phyloP scores from a whole-genome alignment of 2,888 invertebrate genomes.

The Asteroscopus sphinx region DNA sequence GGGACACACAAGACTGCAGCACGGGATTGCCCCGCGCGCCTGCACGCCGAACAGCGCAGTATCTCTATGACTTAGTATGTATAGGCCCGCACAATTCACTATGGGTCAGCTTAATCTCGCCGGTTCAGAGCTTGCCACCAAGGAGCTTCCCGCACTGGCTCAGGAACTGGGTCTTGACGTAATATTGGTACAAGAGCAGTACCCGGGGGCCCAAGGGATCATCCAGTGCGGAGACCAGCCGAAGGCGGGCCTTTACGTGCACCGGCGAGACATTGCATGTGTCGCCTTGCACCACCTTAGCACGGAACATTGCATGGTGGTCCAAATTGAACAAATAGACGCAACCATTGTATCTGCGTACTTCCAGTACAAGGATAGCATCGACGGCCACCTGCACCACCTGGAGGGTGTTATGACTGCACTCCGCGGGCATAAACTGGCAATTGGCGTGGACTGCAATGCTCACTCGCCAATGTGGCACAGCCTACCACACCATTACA shows the following conservation, averaged over 20 bases:
- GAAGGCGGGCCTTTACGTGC: accelerated
- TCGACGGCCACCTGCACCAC: conserved; percentile 21
- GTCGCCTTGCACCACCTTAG: too few relatives aligned
- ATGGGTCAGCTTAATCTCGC: conserved; percentile 53
- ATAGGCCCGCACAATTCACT: accelerated
- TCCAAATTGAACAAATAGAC: conserved; percentile 31
- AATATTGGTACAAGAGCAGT: conserved; percentile 57
- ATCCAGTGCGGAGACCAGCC: accelerated
- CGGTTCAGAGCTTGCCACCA: conserved; percentile 40
- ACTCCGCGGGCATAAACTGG: conserved; percentile 3
- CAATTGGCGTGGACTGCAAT: conserved; percentile 52
- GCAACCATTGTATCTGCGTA: conserved; percentile 9
- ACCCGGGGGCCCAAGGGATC: conserved; percentile 1
- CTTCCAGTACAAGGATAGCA: conserved; percentile 3
- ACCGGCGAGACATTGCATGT: too few relatives aligned
- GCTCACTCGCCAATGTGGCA: conserved; percentile 60
- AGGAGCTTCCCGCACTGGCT: conserved; percentile 45
- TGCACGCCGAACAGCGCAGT: conserved; percentile 29
- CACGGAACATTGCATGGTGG: too few relatives aligned
- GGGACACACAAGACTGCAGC: conserved; percentile 37
- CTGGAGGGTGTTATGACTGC: conserved; percentile 30
- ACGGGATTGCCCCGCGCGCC: conserved; percentile 40
- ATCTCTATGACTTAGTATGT: conserved; percentile 27
- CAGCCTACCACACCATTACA: conserved; percentile 37
- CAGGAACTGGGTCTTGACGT: conserved; percentile 36